phyloP scores from a whole-genome alignment of 2,888 invertebrate genomes.

The Polydrusus tereticollis region DNA sequence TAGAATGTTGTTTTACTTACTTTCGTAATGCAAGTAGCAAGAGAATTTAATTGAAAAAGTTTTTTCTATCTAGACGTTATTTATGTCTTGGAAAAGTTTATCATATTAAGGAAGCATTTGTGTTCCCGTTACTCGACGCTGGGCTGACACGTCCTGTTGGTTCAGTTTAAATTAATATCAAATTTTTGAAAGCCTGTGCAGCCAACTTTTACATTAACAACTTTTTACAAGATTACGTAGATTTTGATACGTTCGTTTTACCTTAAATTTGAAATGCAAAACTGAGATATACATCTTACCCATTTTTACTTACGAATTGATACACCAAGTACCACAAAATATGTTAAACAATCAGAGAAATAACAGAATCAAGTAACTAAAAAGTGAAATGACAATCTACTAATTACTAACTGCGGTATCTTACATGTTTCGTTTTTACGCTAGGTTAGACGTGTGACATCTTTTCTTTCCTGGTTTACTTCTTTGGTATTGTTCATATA shows the following conservation, averaged over 20 bases:
- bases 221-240: not conserved
- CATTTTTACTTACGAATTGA: no score
- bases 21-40: constrained; percentile 33
- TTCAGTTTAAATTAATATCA: constrained; percentile 41
- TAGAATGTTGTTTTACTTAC: constrained; percentile 27
- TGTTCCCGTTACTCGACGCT: constrained; percentile 34
- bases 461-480: no score
- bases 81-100: constrained; percentile 44
- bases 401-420: no score
- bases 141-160: constrained; percentile 41
- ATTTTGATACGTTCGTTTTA: not conserved
- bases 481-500: no score
- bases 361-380: no score
- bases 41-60: constrained; percentile 49
- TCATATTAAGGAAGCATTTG: constrained; percentile 44
- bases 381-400: no score
- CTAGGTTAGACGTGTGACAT: no score
- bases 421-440: no score
- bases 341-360: no score
- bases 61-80: constrained; percentile 48
- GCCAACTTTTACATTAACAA: constrained; percentile 27
- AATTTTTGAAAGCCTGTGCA: constrained; percentile 25
- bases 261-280: not conserved
- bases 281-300: no score
- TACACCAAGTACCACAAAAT: no score